A percentile compares a stretch with the other conserved stretches of the same genome.
Conservation (phyloP, 2,797 vertebrate species). For the Mormyrops boulengeri region DNA sequence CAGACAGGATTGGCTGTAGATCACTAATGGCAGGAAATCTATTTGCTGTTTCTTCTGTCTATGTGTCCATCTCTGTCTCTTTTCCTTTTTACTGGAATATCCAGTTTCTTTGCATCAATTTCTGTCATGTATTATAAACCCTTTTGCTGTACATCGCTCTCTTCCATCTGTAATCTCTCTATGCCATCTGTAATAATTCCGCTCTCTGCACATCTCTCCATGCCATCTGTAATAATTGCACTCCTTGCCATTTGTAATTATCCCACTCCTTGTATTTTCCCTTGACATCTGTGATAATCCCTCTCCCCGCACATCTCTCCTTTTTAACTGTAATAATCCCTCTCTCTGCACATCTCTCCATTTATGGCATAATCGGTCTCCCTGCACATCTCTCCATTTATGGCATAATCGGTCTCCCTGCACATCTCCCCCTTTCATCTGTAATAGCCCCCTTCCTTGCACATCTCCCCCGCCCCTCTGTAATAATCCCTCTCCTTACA, state of each 20-base stretch:
- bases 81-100: slow-evolving; percentile 28
- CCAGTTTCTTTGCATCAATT: slow-evolving; percentile 30
- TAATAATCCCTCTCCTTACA: not conserved
- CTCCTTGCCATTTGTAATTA: not conserved
- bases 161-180: not conserved
- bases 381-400: not conserved
- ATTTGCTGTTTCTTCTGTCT: slow-evolving; percentile 54
- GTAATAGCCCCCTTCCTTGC: not conserved
- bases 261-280: not conserved
- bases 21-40: slow-evolving; percentile 70
- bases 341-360: not conserved
- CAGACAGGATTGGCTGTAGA: slow-evolving; percentile 70
- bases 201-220: not conserved
- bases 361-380: not conserved
- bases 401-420: not conserved
- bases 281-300: not conserved
- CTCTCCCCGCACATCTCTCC: not conserved
- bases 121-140: slow-evolving; percentile 30
- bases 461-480: not conserved
- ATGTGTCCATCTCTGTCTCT: slow-evolving; percentile 46
- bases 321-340: not conserved
- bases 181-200: slow-evolving; percentile 4
- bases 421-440: not conserved
- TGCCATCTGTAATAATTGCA: not conserved
- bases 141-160: not conserved